Evolutionary conservation across 2,888 invertebrate genomes (phyloP).

Genomic region (Kuschelorhynchus macadamiae): DNA sequence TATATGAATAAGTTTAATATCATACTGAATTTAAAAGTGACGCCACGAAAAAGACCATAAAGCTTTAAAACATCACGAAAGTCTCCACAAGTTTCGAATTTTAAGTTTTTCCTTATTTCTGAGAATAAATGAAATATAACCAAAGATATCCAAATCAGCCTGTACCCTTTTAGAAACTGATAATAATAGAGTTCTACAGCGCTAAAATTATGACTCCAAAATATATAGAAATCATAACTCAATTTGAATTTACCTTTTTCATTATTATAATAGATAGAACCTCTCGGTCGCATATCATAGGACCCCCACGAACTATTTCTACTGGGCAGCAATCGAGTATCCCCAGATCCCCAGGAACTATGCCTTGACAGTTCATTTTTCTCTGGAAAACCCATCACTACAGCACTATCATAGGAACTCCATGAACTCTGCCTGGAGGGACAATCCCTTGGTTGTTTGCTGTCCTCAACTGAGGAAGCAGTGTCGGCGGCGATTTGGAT

Average conservation of each 20-base stretch:
- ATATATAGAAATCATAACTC: too few relatives aligned
- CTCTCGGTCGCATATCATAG: conserved; percentile 74
- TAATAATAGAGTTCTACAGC: too few relatives aligned
- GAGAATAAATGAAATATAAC: too few relatives aligned
- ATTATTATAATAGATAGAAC: conserved; percentile 61
- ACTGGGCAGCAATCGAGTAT: conserved; percentile 76
- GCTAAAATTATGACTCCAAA: too few relatives aligned
- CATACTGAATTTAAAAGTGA: too few relatives aligned
- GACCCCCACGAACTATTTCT: conserved; percentile 82
- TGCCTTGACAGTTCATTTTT: conserved; percentile 80
- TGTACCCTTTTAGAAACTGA: too few relatives aligned
- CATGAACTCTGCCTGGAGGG: conserved; percentile 83
- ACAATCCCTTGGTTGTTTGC: conserved; percentile 66
- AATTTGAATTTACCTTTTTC: conserved; percentile 62
- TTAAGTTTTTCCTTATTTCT: too few relatives aligned
- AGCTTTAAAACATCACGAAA: too few relatives aligned
- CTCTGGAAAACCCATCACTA: conserved; percentile 74
- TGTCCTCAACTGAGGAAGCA: conserved; percentile 27
- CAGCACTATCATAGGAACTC: conserved; percentile 84
- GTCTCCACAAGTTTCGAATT: too few relatives aligned
- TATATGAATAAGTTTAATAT: too few relatives aligned
- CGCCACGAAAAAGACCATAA: too few relatives aligned
- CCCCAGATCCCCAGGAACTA: conserved; percentile 87
- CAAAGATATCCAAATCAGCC: too few relatives aligned
- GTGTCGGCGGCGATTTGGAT: conserved; percentile 55